Evolutionary conservation across 2,113 vertebrate genomes (phyloP).

Genomic region (Zosterops japonicus): DNA sequence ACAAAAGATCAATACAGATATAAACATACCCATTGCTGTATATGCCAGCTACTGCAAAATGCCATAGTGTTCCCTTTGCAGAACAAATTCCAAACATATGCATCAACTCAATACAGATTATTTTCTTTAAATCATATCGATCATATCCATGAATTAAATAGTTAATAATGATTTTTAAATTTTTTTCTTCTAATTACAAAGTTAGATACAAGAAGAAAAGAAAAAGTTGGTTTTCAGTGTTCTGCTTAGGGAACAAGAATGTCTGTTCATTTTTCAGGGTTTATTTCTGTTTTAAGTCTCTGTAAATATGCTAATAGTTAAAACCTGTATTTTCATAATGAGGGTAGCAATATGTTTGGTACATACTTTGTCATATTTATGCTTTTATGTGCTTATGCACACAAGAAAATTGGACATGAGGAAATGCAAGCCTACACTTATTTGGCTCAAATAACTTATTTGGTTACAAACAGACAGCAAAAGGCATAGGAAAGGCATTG

Average conservation of each 20-base stretch:
- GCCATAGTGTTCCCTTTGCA: not conserved
- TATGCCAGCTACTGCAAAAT: not conserved
- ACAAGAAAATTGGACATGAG: not conserved
- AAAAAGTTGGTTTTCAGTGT: not conserved
- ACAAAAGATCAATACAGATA: constrained; percentile 64
- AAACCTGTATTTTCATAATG: not conserved
- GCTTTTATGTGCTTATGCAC: not conserved
- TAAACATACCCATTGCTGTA: constrained; percentile 14
- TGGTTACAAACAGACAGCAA: not conserved
- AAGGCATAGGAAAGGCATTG: not conserved
- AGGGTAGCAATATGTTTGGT: not conserved
- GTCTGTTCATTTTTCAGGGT: not conserved
- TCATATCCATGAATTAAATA: not conserved
- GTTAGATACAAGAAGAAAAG: not conserved
- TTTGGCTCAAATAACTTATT: not conserved
- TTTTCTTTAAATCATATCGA: not conserved
- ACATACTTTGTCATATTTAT: not conserved
- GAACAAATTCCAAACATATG: not conserved
- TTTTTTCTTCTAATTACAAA: not conserved
- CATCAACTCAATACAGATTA: not conserved
- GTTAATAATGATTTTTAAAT: not conserved
- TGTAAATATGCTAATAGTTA: not conserved
- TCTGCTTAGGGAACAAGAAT: not conserved
- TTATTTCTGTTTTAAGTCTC: not conserved
- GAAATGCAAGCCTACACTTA: accelerated